Base-by-base conservation (phyloP, 2,113 vertebrate genomes). In the Rhinoderma darwinii region DNA sequence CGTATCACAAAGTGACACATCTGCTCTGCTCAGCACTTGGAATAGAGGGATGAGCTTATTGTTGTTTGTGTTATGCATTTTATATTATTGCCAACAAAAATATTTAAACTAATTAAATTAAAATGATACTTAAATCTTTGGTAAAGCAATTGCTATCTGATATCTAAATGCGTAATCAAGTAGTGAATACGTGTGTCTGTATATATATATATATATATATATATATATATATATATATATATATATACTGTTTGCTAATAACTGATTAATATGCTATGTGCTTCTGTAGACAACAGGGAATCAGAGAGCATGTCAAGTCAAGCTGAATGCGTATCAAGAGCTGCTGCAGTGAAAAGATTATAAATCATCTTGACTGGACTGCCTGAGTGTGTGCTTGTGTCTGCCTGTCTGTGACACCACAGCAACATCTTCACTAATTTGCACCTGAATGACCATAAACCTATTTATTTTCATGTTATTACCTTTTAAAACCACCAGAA, bases 111-210 rank as follows among this genome's bases (percentile, higher is more conserved):
- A 9, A 44, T 41, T 59, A 43, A 74, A 59, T 87, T 20, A 68
- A 44, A 74, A 70, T 51, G 73, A 82, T 76, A 51, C 39, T 54
- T 66, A 72, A 72, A 32, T 87, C 86, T 87, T 87, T 87, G 86
- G 86, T 87, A 82, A 87, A 87, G 78, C 78, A 78, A 75, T 74
- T 50, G 50, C 75, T 74, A 41, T 72, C 77, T 61, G 70, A 82
- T 25, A n/a, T 47, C 7, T 41, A 12, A 30, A 18, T 68, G 30
- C 12, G n/a, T 68, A 63, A 51, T 54, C 44, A 66, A n/a, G 25
- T 27, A 35, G 35, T 8, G 3, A 35, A 68, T 41, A 72, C 3
- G 0, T 72, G 25, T n/a, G 10, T n/a, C n/a, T n/a, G n/a, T n/a
- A n/a, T n/a, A 35, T 32, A 35, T 35, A 35, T 35, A 20, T 35